Percentiles rank a stretch among this genome's conserved stretches.
These are phyloP conservation scores for Xiphophorus couchianus DNA, from an alignment of 2,113 vertebrate genomes.

Conservation along the genomic window DNA sequence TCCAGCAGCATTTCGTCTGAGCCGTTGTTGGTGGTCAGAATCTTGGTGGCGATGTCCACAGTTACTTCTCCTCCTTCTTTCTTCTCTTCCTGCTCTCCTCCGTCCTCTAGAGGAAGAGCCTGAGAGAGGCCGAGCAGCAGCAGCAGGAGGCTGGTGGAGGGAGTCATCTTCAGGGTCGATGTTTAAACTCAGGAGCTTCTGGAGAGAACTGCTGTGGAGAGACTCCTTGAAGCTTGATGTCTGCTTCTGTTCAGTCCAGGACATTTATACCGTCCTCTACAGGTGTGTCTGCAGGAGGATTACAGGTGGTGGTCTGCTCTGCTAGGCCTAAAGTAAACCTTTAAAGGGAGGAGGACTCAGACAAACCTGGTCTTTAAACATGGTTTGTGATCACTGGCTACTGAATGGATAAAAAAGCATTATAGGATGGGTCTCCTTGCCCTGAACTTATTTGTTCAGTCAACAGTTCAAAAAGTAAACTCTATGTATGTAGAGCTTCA, in stretches of 20 bases:
- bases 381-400: too few species aligned
- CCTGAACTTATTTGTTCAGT: too few species aligned
- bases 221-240: constrained; percentile 9
- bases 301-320: constrained; percentile 6
- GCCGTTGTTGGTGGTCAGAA: constrained; percentile 17
- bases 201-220: constrained; percentile 13
- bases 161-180: neutral
- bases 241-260: constrained; percentile 6
- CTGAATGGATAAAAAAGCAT: too few species aligned
- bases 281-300: constrained; percentile 19
- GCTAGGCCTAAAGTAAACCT: neutral
- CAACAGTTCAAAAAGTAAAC: too few species aligned
- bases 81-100: neutral
- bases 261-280: neutral
- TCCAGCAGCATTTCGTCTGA: neutral
- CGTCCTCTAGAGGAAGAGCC: neutral
- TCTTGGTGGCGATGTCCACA: neutral
- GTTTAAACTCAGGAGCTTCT: constrained; percentile 5
- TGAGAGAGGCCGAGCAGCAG: constrained; percentile 19
- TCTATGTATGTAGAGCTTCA: too few species aligned
- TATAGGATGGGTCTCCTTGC: too few species aligned
- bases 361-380: constrained; percentile 39
- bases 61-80: neutral
- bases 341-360: constrained; percentile 3
- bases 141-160: constrained; percentile 2